Evolutionary conservation across 1,140 invertebrate genomes (phyloP), one percentile per base, ranked within the genome.

Genomic region (Macrotrachela quadricornifera): DNA sequence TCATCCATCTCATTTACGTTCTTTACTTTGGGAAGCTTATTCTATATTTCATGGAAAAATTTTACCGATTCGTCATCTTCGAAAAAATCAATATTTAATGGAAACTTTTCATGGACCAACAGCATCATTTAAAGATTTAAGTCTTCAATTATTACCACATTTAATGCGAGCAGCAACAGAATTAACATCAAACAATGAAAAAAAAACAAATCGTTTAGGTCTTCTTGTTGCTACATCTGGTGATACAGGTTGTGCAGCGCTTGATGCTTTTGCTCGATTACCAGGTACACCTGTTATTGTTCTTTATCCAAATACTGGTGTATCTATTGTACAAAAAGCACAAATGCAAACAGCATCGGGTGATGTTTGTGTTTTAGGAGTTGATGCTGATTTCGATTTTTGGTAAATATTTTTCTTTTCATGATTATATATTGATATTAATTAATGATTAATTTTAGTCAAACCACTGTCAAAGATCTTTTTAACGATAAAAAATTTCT

Each of bases 91-190:
- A 41, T 65, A 59, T 51, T 49, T 62, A 16, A 50, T 60, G 43
- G 64, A 67, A 53, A 54, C 65, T 10, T 65, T 65, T 46, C 64
- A 64, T 53, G 65, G 65, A 18, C 64, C 64, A 14, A 67, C 63
- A 6, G 63, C 60, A 1, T 67, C 65, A 4, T 67, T 67, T 51
- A 67, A 67, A 57, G 65, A 67, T 45, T 52, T 52, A 13, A 59
- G 63, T 8, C 54, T 67, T 13, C 65, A 67, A 50, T 46, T 67
- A 6, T 63, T 62, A 59, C 62, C 65, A 9, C 56, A 58, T 15
- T 59, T 67, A 47, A 64, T 64, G 51, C 44, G 56, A 11, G 46
- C 61, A 38, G 61, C 65, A 11, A 51, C 62, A 39, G 18, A 55
- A 44, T 38, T 36, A 10, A 53, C 50, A 55, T 59, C 51, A 54